Percentiles rank a stretch among this genome's conserved stretches.
phyloP scores from a whole-genome alignment of 2,888 invertebrate species.

The Steinernema hermaphroditum region DNA sequence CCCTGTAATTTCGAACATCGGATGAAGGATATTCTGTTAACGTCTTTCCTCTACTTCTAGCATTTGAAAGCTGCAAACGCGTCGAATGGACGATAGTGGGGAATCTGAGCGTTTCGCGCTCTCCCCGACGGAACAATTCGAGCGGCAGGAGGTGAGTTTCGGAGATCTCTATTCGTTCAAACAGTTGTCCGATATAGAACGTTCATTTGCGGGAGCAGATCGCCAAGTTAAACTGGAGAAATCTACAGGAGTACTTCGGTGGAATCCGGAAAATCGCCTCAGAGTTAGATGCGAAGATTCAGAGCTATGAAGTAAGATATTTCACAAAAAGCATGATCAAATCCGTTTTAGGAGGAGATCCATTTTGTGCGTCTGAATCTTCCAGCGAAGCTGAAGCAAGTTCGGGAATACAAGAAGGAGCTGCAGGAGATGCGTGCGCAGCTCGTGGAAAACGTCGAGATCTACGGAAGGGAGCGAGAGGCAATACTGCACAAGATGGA shows the following conservation, averaged over 20 bases:
- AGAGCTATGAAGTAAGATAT: constrained; percentile 38
- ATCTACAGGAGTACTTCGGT: constrained; percentile 40
- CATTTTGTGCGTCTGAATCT: neutral
- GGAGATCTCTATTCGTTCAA: neutral
- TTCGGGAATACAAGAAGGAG: neutral
- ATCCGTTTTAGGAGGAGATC: neutral
- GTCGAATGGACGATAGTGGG: neutral
- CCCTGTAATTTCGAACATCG: too few species aligned
- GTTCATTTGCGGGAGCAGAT: constrained; percentile 34
- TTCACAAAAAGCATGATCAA: too few species aligned
- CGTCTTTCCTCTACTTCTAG: too few species aligned
- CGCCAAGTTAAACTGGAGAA: constrained; percentile 38
- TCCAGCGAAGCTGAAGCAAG: neutral
- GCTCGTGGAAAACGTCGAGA: neutral
- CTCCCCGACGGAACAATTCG: neutral
- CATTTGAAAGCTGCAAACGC: neutral
- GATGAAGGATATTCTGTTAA: too few species aligned
- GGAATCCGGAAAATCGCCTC: constrained; percentile 38
- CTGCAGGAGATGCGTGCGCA: constrained; percentile 3
- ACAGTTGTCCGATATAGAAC: constrained; percentile 18
- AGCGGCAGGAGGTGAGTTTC: neutral
- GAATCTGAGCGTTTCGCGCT: neutral
- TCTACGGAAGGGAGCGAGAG: neutral
- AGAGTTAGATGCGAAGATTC: constrained; percentile 39
- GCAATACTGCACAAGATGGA: constrained; percentile 1